These are phyloP conservation scores for Anoplopoma fimbria DNA, from an alignment of 2,113 vertebrate genomes.

Conservation along the genomic window DNA sequence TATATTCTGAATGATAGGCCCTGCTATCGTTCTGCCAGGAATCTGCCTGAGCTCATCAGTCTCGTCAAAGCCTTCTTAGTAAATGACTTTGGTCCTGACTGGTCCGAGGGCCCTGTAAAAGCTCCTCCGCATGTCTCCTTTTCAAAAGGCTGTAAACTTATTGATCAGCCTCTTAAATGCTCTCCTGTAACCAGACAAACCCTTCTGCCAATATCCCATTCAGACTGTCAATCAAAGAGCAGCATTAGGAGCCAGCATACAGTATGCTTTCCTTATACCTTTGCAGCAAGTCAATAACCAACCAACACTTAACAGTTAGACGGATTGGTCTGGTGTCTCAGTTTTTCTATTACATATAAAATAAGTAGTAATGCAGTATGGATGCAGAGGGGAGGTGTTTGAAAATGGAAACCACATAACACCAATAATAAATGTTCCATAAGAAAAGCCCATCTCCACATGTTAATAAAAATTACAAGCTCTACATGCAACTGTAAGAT, in stretches of 20 bases:
- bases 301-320: neutral
- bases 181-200: constrained; percentile 41
- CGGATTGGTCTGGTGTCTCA: neutral
- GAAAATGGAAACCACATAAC: neutral
- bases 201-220: constrained; percentile 32
- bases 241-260: neutral
- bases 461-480: neutral
- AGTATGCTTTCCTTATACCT: neutral
- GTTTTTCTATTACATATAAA: neutral
- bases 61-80: constrained; percentile 34
- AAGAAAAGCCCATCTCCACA: neutral
- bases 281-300: neutral
- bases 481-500: neutral
- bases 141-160: constrained; percentile 45
- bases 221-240: constrained; percentile 28
- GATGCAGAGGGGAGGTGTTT: neutral
- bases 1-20: constrained; percentile 17
- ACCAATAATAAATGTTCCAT: constrained; percentile 4
- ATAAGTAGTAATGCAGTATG: neutral
- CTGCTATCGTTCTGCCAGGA: constrained; percentile 21
- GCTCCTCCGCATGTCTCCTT: constrained; percentile 42
- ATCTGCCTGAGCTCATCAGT: constrained; percentile 40
- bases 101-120: constrained; percentile 43
- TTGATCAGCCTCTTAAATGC: constrained; percentile 49
- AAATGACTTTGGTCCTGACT: constrained; percentile 32